phyloP scores from a whole-genome alignment of 2,888 invertebrate species.

The Bombylius discolor region DNA sequence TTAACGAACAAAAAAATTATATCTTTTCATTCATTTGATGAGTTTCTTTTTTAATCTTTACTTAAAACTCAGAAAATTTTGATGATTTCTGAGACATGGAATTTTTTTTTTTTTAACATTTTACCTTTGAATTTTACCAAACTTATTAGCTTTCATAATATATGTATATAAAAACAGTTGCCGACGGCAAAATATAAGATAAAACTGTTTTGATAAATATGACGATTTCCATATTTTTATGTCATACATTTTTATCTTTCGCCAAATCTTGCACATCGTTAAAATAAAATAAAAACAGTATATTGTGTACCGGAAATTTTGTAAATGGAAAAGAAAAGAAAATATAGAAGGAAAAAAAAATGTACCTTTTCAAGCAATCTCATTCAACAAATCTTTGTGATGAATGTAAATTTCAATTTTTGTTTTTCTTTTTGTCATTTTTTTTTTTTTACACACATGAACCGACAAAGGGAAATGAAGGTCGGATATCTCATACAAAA shows the following conservation, averaged over 20 bases:
- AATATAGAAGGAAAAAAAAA: no score
- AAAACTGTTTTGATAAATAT: slow-evolving; percentile 1
- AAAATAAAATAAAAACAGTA: slow-evolving; percentile 5
- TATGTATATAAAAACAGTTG: slow-evolving; percentile 8
- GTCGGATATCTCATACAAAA: background rate
- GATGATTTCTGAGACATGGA: no score
- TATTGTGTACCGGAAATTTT: background rate
- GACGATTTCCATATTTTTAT: slow-evolving; percentile 7
- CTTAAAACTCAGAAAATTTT: no score
- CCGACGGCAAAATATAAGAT: slow-evolving; percentile 2
- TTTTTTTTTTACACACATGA: background rate
- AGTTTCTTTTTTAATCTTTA: no score
- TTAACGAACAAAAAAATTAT: no score
- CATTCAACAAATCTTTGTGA: background rate
- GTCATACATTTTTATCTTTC: slow-evolving; percentile 5
- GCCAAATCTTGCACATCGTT: slow-evolving; percentile 9
- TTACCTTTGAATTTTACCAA: slow-evolving; percentile 2
- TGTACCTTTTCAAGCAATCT: background rate
- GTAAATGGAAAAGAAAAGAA: background rate
- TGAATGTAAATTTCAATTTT: background rate
- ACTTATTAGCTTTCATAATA: background rate
- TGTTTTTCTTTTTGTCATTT: background rate
- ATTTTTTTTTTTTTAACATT: no score
- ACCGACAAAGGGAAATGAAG: background rate
- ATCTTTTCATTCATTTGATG: no score